Evolutionary conservation across 2,113 vertebrate species (phyloP).

Genomic region (Marmota flaviventris): DNA sequence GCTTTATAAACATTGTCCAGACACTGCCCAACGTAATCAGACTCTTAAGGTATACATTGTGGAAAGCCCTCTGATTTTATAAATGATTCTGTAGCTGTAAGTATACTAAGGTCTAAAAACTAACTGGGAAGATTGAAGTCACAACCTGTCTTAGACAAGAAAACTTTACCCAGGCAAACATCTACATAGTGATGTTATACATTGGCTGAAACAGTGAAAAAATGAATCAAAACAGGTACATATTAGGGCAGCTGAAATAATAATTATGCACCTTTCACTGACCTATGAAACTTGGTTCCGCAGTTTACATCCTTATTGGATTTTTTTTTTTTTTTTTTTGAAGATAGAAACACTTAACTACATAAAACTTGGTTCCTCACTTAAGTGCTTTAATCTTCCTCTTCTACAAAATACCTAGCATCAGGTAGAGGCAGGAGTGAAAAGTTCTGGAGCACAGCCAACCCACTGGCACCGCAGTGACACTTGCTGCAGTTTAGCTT

Average conservation of each 20-base stretch:
- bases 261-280: background rate
- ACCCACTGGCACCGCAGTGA: background rate
- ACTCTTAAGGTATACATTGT: background rate
- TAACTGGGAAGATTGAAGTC: background rate
- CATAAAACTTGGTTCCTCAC: background rate
- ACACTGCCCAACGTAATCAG: background rate
- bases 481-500: background rate
- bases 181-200: background rate
- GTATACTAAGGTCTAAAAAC: background rate
- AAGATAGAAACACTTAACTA: too few species aligned
- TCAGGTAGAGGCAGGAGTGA: constrained; percentile 23
- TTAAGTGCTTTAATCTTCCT: constrained; percentile 36
- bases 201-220: background rate
- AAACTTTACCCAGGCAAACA: background rate
- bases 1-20: constrained; percentile 7
- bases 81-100: background rate
- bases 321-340: too few species aligned
- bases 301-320: too few species aligned
- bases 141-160: background rate
- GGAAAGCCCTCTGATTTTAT: background rate
- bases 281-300: background rate
- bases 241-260: background rate
- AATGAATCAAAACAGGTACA: constrained; percentile 1
- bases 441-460: constrained; percentile 13
- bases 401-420: constrained; percentile 48